A percentile compares a stretch with the other conserved stretches of the same genome.
These are phyloP conservation scores for Wiebesia pumilae DNA, from an alignment of 1,140 invertebrate species.

Conservation along the genomic window DNA sequence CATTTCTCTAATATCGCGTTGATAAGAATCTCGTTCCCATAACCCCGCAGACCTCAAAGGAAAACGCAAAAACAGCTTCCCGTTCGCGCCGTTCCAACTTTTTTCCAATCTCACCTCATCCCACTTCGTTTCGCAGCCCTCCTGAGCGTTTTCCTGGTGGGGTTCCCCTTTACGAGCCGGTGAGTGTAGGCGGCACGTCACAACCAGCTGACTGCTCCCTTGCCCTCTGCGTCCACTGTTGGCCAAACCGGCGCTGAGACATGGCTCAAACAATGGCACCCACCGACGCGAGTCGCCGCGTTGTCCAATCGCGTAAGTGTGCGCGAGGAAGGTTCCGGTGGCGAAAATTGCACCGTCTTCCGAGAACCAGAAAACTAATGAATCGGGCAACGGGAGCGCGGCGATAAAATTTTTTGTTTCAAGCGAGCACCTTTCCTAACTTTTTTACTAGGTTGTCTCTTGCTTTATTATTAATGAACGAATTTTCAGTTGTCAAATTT, in stretches of 20 bases:
- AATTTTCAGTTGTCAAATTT: slow-evolving; percentile 6
- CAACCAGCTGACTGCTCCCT: slow-evolving; percentile 72
- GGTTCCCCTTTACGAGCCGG: not conserved
- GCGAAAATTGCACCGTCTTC: slow-evolving; percentile 48
- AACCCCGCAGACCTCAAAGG: slow-evolving; percentile 3
- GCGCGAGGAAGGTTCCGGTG: slow-evolving; percentile 36
- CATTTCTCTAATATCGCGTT: not conserved
- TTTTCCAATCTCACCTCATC: not conserved
- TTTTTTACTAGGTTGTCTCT: slow-evolving; percentile 40
- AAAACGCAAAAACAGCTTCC: not conserved
- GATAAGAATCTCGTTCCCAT: not conserved
- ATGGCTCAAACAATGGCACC: slow-evolving; percentile 73
- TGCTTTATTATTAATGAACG: slow-evolving; percentile 31
- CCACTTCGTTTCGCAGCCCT: not conserved
- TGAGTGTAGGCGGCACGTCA: slow-evolving; percentile 72
- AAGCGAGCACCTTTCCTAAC: slow-evolving; percentile 28
- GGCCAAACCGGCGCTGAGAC: slow-evolving; percentile 67
- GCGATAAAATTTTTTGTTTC: slow-evolving; percentile 45
- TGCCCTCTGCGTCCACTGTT: slow-evolving; percentile 57
- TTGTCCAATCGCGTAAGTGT: slow-evolving; percentile 53
- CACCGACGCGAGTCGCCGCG: not conserved
- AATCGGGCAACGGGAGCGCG: not conserved
- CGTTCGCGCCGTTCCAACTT: not conserved
- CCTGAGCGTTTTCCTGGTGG: not conserved
- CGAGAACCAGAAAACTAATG: slow-evolving; percentile 35